Percentiles rank a stretch among this genome's conserved stretches.
Evolutionary conservation across 2,797 vertebrate genomes (phyloP).

Genomic region (Loris lydekkerianus): DNA sequence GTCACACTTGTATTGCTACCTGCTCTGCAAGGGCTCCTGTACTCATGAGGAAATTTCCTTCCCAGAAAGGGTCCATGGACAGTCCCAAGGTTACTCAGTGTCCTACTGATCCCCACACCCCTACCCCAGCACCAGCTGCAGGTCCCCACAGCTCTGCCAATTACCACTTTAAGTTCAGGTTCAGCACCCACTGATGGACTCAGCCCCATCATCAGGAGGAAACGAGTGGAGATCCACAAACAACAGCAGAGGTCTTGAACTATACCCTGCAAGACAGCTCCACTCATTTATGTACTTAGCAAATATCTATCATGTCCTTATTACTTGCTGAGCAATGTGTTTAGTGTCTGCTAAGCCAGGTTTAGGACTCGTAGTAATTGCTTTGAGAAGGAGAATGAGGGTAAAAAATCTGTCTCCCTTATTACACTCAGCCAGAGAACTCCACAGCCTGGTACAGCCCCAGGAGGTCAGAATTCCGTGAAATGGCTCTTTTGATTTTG

Average conservation of each 20-base stretch:
- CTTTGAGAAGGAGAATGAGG: background rate
- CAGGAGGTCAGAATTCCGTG: background rate
- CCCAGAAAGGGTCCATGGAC: background rate
- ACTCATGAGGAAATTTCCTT: background rate
- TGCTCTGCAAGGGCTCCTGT: background rate
- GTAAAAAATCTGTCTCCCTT: background rate
- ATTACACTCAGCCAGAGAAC: background rate
- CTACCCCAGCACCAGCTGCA: background rate
- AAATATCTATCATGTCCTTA: background rate
- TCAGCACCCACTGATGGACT: background rate
- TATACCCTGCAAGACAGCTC: background rate
- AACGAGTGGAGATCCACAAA: background rate
- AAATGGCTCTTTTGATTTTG: background rate
- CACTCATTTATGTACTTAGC: background rate
- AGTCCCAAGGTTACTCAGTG: background rate
- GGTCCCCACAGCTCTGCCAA: background rate
- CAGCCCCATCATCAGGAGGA: background rate
- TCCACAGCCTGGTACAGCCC: background rate
- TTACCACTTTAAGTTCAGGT: background rate
- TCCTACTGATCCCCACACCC: background rate
- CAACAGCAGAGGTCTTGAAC: background rate
- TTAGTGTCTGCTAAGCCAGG: background rate
- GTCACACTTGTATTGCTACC: background rate
- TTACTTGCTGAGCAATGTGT: background rate
- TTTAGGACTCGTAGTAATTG: background rate